Base-by-base conservation (phyloP, 2,888 invertebrate genomes). In the Amiota minor region DNA sequence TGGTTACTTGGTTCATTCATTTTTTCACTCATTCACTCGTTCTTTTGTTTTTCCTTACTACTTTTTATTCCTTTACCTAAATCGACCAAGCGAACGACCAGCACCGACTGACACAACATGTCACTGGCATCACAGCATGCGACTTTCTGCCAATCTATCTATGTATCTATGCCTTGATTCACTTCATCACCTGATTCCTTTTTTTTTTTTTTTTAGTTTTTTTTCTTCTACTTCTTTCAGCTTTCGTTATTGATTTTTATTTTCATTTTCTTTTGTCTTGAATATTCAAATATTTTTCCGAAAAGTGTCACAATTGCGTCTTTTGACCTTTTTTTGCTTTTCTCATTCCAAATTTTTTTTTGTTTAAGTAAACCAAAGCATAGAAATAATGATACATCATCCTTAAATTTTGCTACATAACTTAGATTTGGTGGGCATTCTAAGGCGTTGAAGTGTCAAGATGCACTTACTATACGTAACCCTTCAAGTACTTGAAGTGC, bases 201-300 rank as follows among this genome's bases (percentile, higher is more conserved):
- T 59, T 59, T 11, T 56, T 16, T 56, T 56, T 20, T 11, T 56
- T 16, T 56, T 56, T n/a, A 8, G 9, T 56, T 62, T 62, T 12
- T 23, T 1, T 62, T 62, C 53, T 9, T 18, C 47, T 74, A 77
- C 20, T 62, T 53, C 67, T 16, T 70, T 47, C 62, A 18, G 56
- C 49, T 47, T 70, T 35, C 6, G 45, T 72, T 78, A 79, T 79
- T 76, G 78, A 79, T 78, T 79, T 76, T 73, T 12, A 62, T 67
- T 70, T 72, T 73, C 55, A 50, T 59, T 59, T 59, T 59, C 18
- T 59, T 18, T 59, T n/a, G 9, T 18, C 18, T 59, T 8, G 9
- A 10, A 16, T 18, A 20, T 18, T 59, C 10, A 59, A 11, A n/a
- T 23, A n/a, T 59, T 59, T 20, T 18, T 12, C 62, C 18, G 45